Percentiles rank a stretch among this genome's conserved stretches.
These are phyloP conservation scores for Mormyrops boulengeri DNA, from an alignment of 2,797 vertebrate species.

Conservation along the genomic window DNA sequence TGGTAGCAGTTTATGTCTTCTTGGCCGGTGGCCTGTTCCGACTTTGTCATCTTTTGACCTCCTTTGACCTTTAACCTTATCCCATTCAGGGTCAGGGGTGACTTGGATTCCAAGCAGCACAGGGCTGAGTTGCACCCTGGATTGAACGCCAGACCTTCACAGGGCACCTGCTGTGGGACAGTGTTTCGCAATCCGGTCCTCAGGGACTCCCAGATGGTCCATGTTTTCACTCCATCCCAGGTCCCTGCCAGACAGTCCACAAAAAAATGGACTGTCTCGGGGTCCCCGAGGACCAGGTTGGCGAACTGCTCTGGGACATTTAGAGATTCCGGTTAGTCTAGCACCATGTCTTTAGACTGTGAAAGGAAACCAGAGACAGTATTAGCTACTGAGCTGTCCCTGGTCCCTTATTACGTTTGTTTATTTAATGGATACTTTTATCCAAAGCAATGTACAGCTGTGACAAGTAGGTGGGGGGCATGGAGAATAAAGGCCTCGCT, in stretches of 20 bases:
- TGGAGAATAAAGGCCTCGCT: neutral
- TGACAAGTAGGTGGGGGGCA: neutral
- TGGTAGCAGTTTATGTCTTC: neutral
- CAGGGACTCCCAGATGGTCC: neutral
- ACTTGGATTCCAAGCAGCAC: neutral
- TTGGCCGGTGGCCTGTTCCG: neutral
- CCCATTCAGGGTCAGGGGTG: neutral
- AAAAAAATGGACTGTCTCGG: neutral
- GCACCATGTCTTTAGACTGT: neutral
- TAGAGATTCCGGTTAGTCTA: neutral
- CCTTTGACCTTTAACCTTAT: neutral
- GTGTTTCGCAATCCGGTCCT: neutral
- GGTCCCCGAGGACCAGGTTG: neutral
- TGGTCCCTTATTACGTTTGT: neutral
- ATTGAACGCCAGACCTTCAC: neutral
- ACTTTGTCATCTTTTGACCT: neutral
- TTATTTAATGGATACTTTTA: neutral
- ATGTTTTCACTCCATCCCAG: neutral
- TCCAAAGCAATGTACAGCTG: neutral
- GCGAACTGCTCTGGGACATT: neutral
- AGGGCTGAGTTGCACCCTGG: neutral
- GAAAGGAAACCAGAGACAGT: neutral
- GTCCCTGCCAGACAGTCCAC: neutral
- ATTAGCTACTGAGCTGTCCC: neutral
- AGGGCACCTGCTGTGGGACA: neutral